Evolutionary conservation across 2,113 vertebrate genomes (phyloP), one percentile per base, ranked within the genome.

Genomic region (Cyrtonyx montezumae): DNA sequence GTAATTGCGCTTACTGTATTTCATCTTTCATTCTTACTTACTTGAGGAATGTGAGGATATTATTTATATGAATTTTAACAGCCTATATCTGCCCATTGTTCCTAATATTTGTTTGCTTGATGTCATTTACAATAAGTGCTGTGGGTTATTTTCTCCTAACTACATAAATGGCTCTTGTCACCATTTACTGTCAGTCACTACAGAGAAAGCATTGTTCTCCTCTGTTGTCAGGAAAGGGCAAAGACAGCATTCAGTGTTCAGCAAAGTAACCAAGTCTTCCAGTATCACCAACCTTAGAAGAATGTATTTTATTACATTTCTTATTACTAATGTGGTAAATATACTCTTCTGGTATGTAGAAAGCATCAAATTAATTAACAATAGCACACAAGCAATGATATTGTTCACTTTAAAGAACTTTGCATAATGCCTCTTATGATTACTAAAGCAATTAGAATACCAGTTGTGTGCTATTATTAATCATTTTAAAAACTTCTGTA

Each of bases 401-500:
- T 68, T 94, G 43, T 83, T 97, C 74, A 69, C 93, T 92, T 97
- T 92, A 90, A 65, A 94, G 77, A 91, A 84, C 26, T 97, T 94
- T 95, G 53, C 74, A 82, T 96, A 84, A 86, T 93, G n/a, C 3
- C 82, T 75, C 34, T 28, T 71, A 78, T 79, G 81, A 91, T 96
- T 96, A 89, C 56, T 63, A 95, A 92, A 95, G 82, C 86, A 96
- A 95, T 95, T 96, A 96, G 62, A 92, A 76, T 83, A 93, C 42
- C 56, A 93, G 59, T 70, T 89, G 75, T 28, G 43, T 95, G 94
- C 85, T n/a, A 92, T 93, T 94, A 93, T 74, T 93, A 95, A 93
- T 94, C 6, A 89, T 93, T 96, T 93, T 89, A 84, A 91, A 93
- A 92, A 91, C 56, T 92, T 71, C n/a, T 76, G 32, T 70, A 43